These are phyloP conservation scores for Neodiprion virginianus DNA, from an alignment of 1,140 invertebrate species.

Conservation along the genomic window DNA sequence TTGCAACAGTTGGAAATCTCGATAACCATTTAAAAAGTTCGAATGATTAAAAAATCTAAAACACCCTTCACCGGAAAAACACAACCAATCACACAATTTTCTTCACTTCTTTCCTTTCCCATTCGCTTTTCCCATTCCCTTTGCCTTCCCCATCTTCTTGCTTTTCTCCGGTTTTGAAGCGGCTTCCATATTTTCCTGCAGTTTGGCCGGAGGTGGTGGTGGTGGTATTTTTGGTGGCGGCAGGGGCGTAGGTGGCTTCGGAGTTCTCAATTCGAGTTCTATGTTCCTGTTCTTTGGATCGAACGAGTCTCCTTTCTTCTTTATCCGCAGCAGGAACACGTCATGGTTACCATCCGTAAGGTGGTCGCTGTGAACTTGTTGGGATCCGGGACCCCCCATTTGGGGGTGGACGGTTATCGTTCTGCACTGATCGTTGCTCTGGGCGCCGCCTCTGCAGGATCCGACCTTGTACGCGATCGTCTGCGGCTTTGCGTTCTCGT, in stretches of 20 bases:
- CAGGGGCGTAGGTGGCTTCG: slow-evolving; percentile 38
- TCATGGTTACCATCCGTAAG: slow-evolving; percentile 43
- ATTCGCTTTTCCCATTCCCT: not conserved
- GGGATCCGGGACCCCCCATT: slow-evolving; percentile 22
- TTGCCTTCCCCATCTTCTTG: not conserved
- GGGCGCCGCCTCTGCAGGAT: slow-evolving; percentile 24
- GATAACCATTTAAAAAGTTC: too few species aligned
- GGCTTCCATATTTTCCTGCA: slow-evolving; percentile 18
- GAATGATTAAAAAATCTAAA: too few species aligned
- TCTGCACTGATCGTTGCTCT: slow-evolving; percentile 37
- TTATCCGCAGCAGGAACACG: slow-evolving; percentile 49
- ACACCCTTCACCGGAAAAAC: too few species aligned
- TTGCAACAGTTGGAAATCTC: too few species aligned
- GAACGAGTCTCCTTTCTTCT: slow-evolving; percentile 39
- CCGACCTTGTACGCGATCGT: slow-evolving; percentile 40
- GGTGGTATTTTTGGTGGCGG: not conserved
- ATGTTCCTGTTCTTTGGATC: slow-evolving; percentile 43
- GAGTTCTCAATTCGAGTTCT: slow-evolving; percentile 52
- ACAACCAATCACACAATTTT: too few species aligned
- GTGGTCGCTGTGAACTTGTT: slow-evolving; percentile 50
- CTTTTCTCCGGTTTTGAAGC: slow-evolving; percentile 14
- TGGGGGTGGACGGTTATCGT: slow-evolving; percentile 49
- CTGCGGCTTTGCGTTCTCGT: slow-evolving; percentile 38
- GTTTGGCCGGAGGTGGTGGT: slow-evolving; percentile 1
- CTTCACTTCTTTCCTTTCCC: not conserved